Conservation (phyloP, 2,888 invertebrate species). For the Thumatha senex region DNA sequence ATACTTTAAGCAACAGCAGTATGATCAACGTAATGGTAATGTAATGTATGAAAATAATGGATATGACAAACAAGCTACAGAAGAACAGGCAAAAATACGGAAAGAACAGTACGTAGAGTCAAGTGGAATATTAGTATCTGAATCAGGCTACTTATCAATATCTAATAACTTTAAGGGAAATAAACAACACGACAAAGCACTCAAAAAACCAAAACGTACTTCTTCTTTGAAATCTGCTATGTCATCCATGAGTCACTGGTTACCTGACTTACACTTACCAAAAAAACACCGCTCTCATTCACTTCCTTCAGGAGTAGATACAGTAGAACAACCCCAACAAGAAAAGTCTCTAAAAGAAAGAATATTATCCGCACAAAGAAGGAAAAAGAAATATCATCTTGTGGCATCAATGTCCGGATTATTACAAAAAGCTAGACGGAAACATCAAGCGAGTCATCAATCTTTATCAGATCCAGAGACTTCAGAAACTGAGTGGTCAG, state of each 20-base stretch:
- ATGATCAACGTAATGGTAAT: conserved; percentile 79
- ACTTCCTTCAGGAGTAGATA: conserved; percentile 88
- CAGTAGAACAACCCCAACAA: conserved; percentile 76
- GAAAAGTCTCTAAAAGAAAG: conserved; percentile 76
- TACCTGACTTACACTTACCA: conserved; percentile 91
- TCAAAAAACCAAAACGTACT: conserved; percentile 87
- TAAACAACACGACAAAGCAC: conserved; percentile 79
- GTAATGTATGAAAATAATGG: conserved; percentile 63
- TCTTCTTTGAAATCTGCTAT: conserved; percentile 91
- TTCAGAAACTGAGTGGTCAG: conserved; percentile 88
- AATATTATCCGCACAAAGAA: conserved; percentile 76
- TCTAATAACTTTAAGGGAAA: conserved; percentile 84
- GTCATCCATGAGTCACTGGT: conserved; percentile 90
- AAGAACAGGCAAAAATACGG: conserved; percentile 59
- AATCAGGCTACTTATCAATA: conserved; percentile 90
- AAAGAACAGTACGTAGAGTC: conserved; percentile 75
- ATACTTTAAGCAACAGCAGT: conserved; percentile 80
- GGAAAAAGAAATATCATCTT: conserved; percentile 91
- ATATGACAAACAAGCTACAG: conserved; percentile 58
- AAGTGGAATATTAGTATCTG: conserved; percentile 86
- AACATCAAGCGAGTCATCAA: conserved; percentile 84
- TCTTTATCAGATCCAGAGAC: conserved; percentile 91
- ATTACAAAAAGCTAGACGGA: conserved; percentile 91
- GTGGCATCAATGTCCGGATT: conserved; percentile 94
- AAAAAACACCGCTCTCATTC: conserved; percentile 93